Evolutionary conservation across 2,113 vertebrate genomes (phyloP), one percentile per base, ranked within the genome.

Genomic region (Paraplagusia blochii): DNA sequence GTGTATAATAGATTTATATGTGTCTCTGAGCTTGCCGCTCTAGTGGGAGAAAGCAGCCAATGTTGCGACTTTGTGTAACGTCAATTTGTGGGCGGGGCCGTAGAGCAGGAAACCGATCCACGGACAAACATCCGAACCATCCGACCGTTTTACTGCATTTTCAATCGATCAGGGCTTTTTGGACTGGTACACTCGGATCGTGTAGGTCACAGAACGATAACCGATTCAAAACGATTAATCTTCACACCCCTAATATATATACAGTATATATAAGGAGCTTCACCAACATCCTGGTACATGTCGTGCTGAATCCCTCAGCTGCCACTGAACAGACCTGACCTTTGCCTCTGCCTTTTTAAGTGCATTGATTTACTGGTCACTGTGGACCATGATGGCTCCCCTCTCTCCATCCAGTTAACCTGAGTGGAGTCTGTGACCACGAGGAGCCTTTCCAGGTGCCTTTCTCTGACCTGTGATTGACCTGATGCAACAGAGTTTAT

Each of bases 261-360:
- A n/a, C n/a, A 45, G 45, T 57, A 60, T 47, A 50, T 55, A 55
- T 56, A 65, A 29, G 44, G 46, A 44, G 40, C 11, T 29, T 52
- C 52, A 33, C 16, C 36, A 16, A 47, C 33, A 4, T 66, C 49
- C 47, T 33, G 44, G 58, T 72, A 57, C 54, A 66, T 87, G 83
- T 75, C 75, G 79, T 69, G 42, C 49, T 61, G 64, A 74, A 74
- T 83, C 82, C 77, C 81, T 35, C 49, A 74, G 74, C 76, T 75
- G 74, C 76, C 48, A 60, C 71, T 69, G 71, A 81, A 73, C 77
- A 80, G 77, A n/a, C 55, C 35, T 80, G 83, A 89, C 87, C 85
- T 89, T 88, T 87, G 81, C 15, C 80, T 80, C 60, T 74, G 74
- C 78, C 75, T 85, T 87, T 29, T 85, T 85, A 83, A 81, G 76